Percentiles rank a stretch among this genome's conserved stretches.
phyloP scores from a whole-genome alignment of 2,113 vertebrate genomes.

The Callorhinus ursinus region DNA sequence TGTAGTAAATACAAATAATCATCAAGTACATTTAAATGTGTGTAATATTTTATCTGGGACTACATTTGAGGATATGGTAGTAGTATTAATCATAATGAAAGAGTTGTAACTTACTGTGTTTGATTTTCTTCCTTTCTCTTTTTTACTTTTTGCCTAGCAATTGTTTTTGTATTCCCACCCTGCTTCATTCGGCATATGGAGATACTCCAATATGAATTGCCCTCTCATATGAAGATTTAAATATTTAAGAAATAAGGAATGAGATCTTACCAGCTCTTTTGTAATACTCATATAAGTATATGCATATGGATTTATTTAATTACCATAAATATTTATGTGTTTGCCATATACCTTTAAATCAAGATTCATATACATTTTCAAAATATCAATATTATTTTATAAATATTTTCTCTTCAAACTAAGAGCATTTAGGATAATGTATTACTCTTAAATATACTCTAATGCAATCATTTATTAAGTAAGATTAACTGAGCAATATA shows the following conservation, averaged over 20 bases:
- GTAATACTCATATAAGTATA: not conserved
- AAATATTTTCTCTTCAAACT: not conserved
- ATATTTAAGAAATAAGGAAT: constrained; percentile 2
- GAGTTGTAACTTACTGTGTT: not conserved
- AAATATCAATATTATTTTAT: constrained; percentile 4
- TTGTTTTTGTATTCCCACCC: not conserved
- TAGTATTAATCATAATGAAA: not conserved
- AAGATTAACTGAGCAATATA: constrained; percentile 37
- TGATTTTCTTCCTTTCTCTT: not conserved
- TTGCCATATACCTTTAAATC: not conserved
- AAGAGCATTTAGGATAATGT: not conserved
- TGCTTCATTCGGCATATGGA: not conserved
- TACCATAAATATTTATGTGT: not conserved
- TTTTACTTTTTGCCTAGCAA: not conserved
- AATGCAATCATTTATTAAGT: not conserved
- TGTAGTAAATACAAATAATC: not conserved
- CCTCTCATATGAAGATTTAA: not conserved
- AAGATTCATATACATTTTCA: constrained; percentile 33
- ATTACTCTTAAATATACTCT: not conserved
- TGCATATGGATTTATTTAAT: not conserved
- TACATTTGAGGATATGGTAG: not conserved
- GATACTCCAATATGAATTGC: not conserved
- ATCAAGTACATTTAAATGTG: not conserved
- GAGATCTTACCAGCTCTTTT: not conserved
- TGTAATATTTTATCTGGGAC: not conserved